phyloP scores from a whole-genome alignment of 2,113 vertebrate species.

The Chiloscyllium plagiosum region DNA sequence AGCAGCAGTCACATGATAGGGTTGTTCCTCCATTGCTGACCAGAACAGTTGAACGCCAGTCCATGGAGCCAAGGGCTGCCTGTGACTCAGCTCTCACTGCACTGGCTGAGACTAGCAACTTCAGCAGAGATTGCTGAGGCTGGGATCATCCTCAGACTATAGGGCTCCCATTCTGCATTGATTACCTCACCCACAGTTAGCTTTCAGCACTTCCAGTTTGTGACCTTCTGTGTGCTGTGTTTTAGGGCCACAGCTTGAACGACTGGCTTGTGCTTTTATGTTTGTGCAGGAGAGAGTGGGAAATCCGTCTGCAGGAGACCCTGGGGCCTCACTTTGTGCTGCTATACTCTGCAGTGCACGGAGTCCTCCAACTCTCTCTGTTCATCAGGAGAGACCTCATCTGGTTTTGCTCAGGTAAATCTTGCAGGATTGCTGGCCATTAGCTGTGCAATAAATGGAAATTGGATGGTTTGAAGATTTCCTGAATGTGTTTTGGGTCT shows the following conservation, averaged over 20 bases:
- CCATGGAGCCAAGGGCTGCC: neutral
- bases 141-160: neutral
- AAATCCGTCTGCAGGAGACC: constrained; percentile 83
- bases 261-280: neutral
- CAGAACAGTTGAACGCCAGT: neutral
- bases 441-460: neutral
- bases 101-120: neutral
- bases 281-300: constrained; percentile 81
- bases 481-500: neutral
- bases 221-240: neutral
- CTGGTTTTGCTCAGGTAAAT: constrained; percentile 94
- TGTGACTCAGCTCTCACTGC: neutral
- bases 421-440: neutral
- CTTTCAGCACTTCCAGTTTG: constrained; percentile 22
- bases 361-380: constrained; percentile 79
- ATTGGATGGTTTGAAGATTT: neutral
- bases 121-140: neutral
- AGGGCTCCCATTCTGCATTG: neutral
- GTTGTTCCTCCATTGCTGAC: neutral
- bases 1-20: neutral
- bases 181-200: neutral
- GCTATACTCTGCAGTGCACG: constrained; percentile 76
- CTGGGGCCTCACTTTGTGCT: constrained; percentile 87
- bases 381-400: constrained; percentile 91
- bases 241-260: neutral